Percentiles rank a stretch among this genome's conserved stretches.
Evolutionary conservation across 2,888 invertebrate species (phyloP).

Genomic region (Empis stercorea): DNA sequence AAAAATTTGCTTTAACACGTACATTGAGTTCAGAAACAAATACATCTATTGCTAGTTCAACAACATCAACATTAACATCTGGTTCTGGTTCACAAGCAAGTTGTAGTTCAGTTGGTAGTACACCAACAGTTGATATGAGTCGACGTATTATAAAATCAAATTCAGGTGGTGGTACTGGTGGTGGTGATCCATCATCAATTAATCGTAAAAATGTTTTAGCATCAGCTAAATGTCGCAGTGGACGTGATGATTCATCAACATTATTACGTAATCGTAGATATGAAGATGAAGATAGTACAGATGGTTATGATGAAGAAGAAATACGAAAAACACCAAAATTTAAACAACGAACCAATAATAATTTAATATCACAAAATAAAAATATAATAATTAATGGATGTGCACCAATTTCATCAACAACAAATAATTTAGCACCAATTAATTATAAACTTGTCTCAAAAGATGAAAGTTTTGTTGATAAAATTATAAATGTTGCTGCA

Average conservation of each 20-base stretch:
- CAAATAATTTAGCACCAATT: constrained; percentile 17
- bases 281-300: constrained; percentile 44
- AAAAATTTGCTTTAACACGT: constrained; percentile 47
- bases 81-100: constrained; percentile 63
- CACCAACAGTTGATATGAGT: constrained; percentile 48
- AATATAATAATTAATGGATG: no score
- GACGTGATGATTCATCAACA: constrained; percentile 58
- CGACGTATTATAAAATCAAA: constrained; percentile 61
- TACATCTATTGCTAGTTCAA: constrained; percentile 54
- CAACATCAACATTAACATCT: constrained; percentile 58
- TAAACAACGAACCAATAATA: constrained; percentile 32
- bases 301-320: constrained; percentile 33
- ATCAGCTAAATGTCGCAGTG: constrained; percentile 74
- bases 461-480: constrained; percentile 31
- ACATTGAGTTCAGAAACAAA: constrained; percentile 62
- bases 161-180: no score
- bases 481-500: constrained; percentile 35
- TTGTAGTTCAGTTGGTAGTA: constrained; percentile 51
- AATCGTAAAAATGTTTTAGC: constrained; percentile 78
- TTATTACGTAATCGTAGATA: constrained; percentile 51
- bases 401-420: constrained; percentile 17
- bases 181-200: constrained; percentile 46
- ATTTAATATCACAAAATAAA: constrained; percentile 14
- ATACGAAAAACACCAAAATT: constrained; percentile 34
- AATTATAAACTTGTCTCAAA: constrained; percentile 26